Evolutionary conservation across 2,797 vertebrate genomes (phyloP), one percentile per base, ranked within the genome.

Genomic region (Alosa sapidissima): DNA sequence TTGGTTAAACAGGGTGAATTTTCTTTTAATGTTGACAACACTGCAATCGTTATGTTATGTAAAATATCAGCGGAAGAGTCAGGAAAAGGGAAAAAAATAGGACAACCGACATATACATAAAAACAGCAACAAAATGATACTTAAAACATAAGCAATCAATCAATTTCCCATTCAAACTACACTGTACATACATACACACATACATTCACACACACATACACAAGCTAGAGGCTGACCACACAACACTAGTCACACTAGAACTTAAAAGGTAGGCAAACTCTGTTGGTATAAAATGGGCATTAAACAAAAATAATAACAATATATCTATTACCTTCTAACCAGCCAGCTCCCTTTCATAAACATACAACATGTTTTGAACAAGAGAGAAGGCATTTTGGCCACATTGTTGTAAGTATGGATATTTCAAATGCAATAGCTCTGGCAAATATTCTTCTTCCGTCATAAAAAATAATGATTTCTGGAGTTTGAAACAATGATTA

Each of bases 351-450:
- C 88, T 88, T 87, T 89, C 90, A 89, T 85, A 92, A 88, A 88
- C 87, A 87, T 87, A 58, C 68, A 86, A 82, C 36, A 62, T 84
- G 62, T 52, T 88, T 87, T 93, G 92, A 91, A 95, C 91, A 94
- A 91, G 90, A 87, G 91, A 92, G 92, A 93, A 93, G 94, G 93
- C 94, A 93, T 93, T 93, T 94, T 94, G 92, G 94, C 94, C 92
- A 87, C 90, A 89, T 92, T 24, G 84, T 85, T 90, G 87, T 85
- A 89, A 92, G 88, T 91, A 89, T 90, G 85, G 87, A 93, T 88
- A 93, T 93, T 93, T 91, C 72, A 92, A 92, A 91, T 89, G 91
- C 90, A 88, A 91, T 88, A 87, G 87, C 84, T 91, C 88, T 90
- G 89, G 88, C 88, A 86, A 84, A 78, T 86, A 84, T 78, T 89